Conservation (phyloP, 2,888 invertebrate genomes). For the Aphodius granarius region DNA sequence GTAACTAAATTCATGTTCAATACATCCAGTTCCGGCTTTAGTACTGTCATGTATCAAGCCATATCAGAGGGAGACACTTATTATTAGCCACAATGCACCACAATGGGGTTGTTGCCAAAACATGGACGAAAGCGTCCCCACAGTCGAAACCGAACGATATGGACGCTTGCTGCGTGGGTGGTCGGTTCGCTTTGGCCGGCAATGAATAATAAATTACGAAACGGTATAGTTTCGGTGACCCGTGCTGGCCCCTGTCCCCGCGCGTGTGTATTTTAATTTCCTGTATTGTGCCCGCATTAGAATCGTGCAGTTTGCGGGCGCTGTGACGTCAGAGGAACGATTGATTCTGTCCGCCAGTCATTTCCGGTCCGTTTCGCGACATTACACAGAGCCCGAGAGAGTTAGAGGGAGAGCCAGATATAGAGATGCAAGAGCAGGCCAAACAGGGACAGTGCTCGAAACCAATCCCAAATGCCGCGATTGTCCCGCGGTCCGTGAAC, state of each 20-base stretch:
- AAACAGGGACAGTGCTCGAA: constrained; percentile 12
- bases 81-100: background rate
- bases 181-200: background rate
- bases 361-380: constrained; percentile 43
- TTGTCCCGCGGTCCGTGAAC: background rate
- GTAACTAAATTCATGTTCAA: background rate
- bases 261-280: constrained; percentile 51
- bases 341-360: constrained; percentile 50
- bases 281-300: constrained; percentile 52
- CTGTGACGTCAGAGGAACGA: constrained; percentile 46
- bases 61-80: background rate
- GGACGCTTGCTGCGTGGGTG: background rate
- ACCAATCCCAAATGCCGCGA: constrained; percentile 38
- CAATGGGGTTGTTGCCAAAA: too few species aligned
- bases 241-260: constrained; percentile 13
- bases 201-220: constrained; percentile 21
- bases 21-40: background rate
- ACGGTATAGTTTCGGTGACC: constrained; percentile 22
- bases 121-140: background rate
- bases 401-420: background rate
- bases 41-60: background rate
- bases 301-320: constrained; percentile 42
- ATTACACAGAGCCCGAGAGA: constrained; percentile 9
- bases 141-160: background rate
- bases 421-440: background rate